Evolutionary conservation across 2,888 invertebrate genomes (phyloP), one percentile per base, ranked within the genome.

Genomic region (Listrodromus nycthemerus): DNA sequence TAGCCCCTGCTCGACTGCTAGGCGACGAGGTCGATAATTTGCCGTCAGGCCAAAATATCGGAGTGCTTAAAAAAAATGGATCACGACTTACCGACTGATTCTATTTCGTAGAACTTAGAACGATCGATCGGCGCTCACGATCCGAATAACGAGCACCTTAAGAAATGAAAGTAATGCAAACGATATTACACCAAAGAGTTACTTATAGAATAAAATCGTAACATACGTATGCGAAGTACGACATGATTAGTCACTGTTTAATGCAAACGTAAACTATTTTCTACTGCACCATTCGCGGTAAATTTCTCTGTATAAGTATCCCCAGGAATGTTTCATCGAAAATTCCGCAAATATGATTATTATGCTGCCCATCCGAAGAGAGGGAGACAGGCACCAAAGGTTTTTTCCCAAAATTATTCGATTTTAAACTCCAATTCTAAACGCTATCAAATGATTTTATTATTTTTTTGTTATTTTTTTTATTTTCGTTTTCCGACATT

Each of bases 311-410:
- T 30, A 27, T 27, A 27, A n/a, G 61, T 61, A 61, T 61, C 27
- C 6, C 30, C n/a, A 61, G 27, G 58, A 37, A 75, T 24, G 50
- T 33, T 63, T 5, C 4, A 19, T 6, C 4, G 19, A 52, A 6
- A 2, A 52, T 52, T 52, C 16, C 50, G 5, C 8, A 52, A 8
- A 16, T 52, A 19, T 16, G 4, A 52, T 52, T 52, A 52, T 52
- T 63, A 69, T 55, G 16, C 52, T 41, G 27, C 67, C 50, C 45
- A 67, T 76, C 67, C 55, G 48, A 76, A 37, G 52, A 69, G 58
- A 67, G 58, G 65, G 79, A 61, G 74, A 83, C 77, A 85, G 82
- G 85, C 83, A 85, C 86, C 78, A 71, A 85, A 77, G 83, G 80
- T 41, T 24, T 55, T 30, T 45, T 21, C 7, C 19, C 37, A 48